These are phyloP conservation scores for Intoshia linei DNA, from an alignment of 1,140 invertebrate genomes.

Conservation along the genomic window DNA sequence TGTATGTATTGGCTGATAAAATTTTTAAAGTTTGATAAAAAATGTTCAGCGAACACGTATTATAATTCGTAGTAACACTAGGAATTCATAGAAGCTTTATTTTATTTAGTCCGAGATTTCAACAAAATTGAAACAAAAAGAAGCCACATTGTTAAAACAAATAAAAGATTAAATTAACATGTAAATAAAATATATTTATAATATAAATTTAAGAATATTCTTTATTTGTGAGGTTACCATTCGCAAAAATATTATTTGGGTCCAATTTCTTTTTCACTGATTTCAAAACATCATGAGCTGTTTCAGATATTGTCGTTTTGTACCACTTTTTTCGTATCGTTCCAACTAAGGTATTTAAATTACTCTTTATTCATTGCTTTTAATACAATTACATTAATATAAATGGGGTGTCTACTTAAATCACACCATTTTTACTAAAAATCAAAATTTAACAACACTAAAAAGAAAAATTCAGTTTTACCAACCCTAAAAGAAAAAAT, in stretches of 20 bases:
- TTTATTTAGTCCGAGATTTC: no score
- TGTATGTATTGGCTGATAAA: no score
- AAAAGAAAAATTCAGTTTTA: neutral
- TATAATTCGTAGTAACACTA: no score
- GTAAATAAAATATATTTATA: no score
- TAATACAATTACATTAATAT: conserved; percentile 1
- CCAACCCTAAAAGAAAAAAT: neutral
- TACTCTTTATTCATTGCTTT: conserved; percentile 4
- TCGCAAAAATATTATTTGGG: conserved; percentile 64
- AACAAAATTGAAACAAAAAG: no score
- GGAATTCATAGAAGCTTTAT: no score
- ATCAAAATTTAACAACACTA: conserved; percentile 1
- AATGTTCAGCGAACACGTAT: no score
- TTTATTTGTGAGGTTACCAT: conserved; percentile 47
- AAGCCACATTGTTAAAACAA: no score
- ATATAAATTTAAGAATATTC: no score
- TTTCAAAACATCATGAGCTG: conserved; percentile 36
- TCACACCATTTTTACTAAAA: neutral
- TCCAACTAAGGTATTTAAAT: conserved; percentile 31
- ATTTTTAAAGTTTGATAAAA: no score
- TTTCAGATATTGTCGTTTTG: conserved; percentile 38
- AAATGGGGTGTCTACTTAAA: neutral
- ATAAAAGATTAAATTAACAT: no score
- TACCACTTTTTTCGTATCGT: conserved; percentile 53
- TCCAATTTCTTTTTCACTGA: conserved; percentile 54